Conservation (phyloP, 2,113 vertebrate species). For the Embiotoca jacksoni region DNA sequence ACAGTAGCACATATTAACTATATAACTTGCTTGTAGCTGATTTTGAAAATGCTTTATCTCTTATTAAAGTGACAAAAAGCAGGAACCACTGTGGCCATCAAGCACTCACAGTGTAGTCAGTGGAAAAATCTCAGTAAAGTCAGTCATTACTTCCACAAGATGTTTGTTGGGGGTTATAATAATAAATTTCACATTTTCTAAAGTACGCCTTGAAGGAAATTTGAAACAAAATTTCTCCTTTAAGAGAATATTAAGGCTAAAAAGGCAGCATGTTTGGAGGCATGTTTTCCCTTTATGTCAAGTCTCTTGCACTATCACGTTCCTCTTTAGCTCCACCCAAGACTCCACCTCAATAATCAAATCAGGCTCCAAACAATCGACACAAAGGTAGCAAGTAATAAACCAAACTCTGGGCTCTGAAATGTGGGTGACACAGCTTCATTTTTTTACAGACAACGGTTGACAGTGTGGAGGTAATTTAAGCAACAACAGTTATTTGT, state of each 20-base stretch:
- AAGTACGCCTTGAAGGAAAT: conserved; percentile 15
- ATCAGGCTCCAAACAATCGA: conserved; percentile 26
- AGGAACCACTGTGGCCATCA: conserved; percentile 12
- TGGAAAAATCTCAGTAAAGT: conserved; percentile 38
- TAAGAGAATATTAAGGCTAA: conserved; percentile 42
- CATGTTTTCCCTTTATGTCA: conserved; percentile 20
- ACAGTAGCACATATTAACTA: not conserved
- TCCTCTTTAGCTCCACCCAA: conserved; percentile 14
- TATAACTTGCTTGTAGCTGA: conserved; percentile 12
- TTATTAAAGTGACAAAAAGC: conserved; percentile 39
- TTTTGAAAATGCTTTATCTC: conserved; percentile 34
- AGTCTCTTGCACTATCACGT: conserved; percentile 25
- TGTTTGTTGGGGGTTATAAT: not conserved
- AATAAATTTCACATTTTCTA: conserved; percentile 18
- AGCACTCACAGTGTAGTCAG: conserved; percentile 33
- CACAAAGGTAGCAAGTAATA: conserved; percentile 21
- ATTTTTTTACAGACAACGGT: conserved; percentile 5
- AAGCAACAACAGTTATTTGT: conserved; percentile 6
- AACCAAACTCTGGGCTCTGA: conserved; percentile 19
- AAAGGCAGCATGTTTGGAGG: conserved; percentile 24
- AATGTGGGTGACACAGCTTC: not conserved
- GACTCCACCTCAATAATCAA: conserved; percentile 33
- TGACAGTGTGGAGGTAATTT: not conserved
- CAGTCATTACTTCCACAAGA: conserved; percentile 30
- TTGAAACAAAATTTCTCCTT: conserved; percentile 26